Percentiles rank a stretch among this genome's conserved stretches.
Conservation (phyloP, 2,888 invertebrate species). For the Drosophila meridionalis region DNA sequence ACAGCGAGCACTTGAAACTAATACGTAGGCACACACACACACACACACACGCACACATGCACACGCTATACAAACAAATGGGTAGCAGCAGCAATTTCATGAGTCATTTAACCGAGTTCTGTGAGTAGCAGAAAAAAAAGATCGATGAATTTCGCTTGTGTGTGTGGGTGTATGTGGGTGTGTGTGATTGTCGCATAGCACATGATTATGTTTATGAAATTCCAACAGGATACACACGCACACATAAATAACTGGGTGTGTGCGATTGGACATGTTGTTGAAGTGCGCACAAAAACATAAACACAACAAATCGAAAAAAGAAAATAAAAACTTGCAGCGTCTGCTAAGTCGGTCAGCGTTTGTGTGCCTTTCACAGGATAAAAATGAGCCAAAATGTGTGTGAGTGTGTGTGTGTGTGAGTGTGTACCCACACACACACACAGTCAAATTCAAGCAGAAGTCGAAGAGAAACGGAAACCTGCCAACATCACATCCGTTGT, state of each 20-base stretch:
- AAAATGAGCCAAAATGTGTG: conserved; percentile 39
- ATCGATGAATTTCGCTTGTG: conserved; percentile 63
- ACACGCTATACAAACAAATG: conserved; percentile 61
- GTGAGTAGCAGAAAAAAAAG: conserved; percentile 57
- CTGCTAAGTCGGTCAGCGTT: conserved; percentile 41
- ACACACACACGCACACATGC: conserved; percentile 13
- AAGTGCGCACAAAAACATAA: conserved; percentile 75
- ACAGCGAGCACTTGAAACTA: conserved; percentile 71
- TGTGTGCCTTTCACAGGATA: conserved; percentile 18
- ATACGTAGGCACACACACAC: conserved; percentile 44
- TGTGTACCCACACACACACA: conserved; percentile 12
- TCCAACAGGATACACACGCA: conserved; percentile 24
- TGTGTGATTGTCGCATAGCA: conserved; percentile 52
- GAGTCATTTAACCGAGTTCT: conserved; percentile 78
- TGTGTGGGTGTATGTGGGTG: conserved; percentile 22
- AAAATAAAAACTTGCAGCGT: conserved; percentile 65
- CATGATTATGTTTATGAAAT: conserved; percentile 75
- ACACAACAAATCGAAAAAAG: conserved; percentile 69
- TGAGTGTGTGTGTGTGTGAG: conserved; percentile 8
- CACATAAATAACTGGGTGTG: conserved; percentile 5
- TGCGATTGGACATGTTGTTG: conserved; percentile 63
- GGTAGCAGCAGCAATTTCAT: conserved; percentile 78
- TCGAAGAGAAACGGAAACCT: conserved; percentile 62
- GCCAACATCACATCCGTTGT: conserved; percentile 69
- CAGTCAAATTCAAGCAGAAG: conserved; percentile 29